Evolutionary conservation across 53 echinoderm and acorn worm species (phyloP).

Genomic region (Holothuria leucospilota): DNA sequence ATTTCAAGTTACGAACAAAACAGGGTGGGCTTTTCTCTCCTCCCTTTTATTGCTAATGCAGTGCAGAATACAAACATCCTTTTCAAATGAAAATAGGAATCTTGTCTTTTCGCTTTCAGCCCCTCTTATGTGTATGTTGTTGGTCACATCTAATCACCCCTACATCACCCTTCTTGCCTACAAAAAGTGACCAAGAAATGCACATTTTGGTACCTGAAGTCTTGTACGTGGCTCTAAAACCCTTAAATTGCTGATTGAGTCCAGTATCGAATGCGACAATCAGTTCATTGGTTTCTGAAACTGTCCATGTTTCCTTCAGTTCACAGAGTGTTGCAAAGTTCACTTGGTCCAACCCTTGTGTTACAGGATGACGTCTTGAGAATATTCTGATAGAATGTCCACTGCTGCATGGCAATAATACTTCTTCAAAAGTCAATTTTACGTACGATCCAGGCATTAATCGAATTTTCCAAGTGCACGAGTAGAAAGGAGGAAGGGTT

Average conservation of each 20-base stretch:
- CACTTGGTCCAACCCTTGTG: background rate
- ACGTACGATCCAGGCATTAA: background rate
- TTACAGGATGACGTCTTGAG: background rate
- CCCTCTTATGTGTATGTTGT: too few species aligned
- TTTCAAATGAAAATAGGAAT: too few species aligned
- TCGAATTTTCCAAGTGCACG: background rate
- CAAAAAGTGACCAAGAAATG: too few species aligned
- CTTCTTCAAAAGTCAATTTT: background rate
- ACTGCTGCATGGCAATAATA: background rate
- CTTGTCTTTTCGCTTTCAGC: too few species aligned
- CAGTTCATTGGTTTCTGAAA: background rate
- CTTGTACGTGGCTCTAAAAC: background rate
- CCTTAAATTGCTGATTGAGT: background rate
- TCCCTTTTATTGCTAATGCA: too few species aligned
- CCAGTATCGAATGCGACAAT: background rate
- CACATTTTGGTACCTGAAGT: background rate
- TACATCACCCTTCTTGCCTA: too few species aligned
- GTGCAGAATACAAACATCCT: too few species aligned
- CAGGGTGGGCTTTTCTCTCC: too few species aligned
- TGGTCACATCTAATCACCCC: too few species aligned
- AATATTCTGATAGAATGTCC: background rate
- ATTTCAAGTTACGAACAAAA: too few species aligned
- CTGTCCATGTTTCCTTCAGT: background rate
- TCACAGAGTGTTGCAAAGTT: background rate
- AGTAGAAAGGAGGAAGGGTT: conserved; percentile 17